A percentile compares a stretch with the other conserved stretches of the same genome.
Conservation (phyloP, 2,888 invertebrate species). For the Cheilosia urbana region DNA sequence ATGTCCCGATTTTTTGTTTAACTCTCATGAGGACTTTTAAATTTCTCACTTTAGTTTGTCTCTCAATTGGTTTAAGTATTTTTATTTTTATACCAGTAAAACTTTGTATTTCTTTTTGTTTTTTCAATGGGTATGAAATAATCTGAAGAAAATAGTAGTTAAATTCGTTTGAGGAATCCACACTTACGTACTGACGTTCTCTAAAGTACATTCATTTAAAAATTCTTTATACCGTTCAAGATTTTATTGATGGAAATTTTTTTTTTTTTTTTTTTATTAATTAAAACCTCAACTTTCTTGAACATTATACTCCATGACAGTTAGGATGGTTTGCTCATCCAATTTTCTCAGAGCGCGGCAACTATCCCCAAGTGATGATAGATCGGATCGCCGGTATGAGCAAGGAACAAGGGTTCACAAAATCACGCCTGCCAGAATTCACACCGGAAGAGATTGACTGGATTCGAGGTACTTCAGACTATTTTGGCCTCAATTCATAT, state of each 20-base stretch:
- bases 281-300: not conserved
- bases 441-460: slow-evolving; percentile 86
- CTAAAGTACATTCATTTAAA: not conserved
- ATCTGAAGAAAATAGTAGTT: no score
- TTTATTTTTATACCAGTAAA: no score
- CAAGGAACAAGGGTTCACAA: slow-evolving; percentile 85
- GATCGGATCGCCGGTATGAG: slow-evolving; percentile 86
- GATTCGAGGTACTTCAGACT: slow-evolving; percentile 88
- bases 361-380: slow-evolving; percentile 88
- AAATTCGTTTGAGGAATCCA: no score
- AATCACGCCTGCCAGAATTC: slow-evolving; percentile 87
- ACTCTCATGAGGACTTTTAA: no score
- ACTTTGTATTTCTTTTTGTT: no score
- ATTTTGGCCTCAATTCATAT: slow-evolving; percentile 91
- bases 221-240: no score
- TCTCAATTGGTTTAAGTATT: no score
- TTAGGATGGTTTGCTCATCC: slow-evolving; percentile 89
- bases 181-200: no score
- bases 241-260: not conserved
- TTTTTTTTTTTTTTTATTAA: not conserved
- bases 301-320: slow-evolving; percentile 79
- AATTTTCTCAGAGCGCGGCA: slow-evolving; percentile 86
- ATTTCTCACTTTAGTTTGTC: no score
- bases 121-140: no score
- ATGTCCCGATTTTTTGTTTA: no score